Evolutionary conservation across 2,888 invertebrate genomes (phyloP).

Genomic region (Lymantria monacha): DNA sequence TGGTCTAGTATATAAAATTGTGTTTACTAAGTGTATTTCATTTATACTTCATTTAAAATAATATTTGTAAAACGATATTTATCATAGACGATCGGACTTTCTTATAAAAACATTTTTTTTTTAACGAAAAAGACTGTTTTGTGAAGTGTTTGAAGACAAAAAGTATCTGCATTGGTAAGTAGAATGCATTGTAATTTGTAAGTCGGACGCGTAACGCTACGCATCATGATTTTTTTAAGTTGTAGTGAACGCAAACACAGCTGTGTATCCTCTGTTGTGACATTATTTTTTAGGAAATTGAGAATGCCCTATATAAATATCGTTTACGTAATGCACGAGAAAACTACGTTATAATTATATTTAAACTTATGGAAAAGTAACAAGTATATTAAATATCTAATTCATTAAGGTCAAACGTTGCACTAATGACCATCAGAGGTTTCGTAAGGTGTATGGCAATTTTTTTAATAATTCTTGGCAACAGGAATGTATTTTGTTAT

Average conservation of each 20-base stretch:
- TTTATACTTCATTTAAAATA: slow-evolving; percentile 16
- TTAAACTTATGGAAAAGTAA: no score
- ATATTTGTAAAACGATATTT: slow-evolving; percentile 21
- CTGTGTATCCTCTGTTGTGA: slow-evolving; percentile 13
- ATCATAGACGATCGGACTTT: slow-evolving; percentile 23
- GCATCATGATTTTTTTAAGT: slow-evolving; percentile 18
- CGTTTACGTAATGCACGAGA: no score
- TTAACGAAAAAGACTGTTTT: slow-evolving; percentile 20
- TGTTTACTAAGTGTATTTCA: slow-evolving; percentile 14
- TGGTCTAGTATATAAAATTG: slow-evolving; percentile 17
- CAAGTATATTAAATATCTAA: no score
- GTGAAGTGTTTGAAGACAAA: slow-evolving; percentile 7
- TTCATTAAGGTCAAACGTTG: no score
- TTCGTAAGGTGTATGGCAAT: no score
- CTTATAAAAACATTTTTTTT: slow-evolving; percentile 33
- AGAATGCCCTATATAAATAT: neutral
- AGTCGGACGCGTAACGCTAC: slow-evolving; percentile 27
- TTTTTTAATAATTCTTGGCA: no score
- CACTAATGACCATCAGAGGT: no score
- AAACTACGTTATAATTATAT: no score
- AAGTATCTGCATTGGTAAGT: slow-evolving; percentile 26
- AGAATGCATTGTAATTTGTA: slow-evolving; percentile 11
- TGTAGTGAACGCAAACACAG: slow-evolving; percentile 21
- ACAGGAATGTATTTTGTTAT: no score
- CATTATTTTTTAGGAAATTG: slow-evolving; percentile 13